Evolutionary conservation across 2,888 invertebrate genomes (phyloP), one percentile per base, ranked within the genome.

Genomic region (Leistus spinibarbis): DNA sequence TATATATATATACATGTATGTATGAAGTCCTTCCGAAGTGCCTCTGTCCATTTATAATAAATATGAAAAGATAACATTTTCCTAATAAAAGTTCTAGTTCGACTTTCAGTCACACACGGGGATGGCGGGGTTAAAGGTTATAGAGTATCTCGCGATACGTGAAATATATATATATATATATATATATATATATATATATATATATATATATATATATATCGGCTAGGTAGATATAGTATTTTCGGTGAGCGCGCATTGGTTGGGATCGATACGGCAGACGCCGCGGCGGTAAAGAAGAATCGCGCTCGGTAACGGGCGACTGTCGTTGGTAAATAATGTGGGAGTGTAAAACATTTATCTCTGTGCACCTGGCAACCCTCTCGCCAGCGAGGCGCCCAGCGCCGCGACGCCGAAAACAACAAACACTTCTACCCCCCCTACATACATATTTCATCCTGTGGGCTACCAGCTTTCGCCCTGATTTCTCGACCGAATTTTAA

Each of bases 291-390:
- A 40, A 40, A 40, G 40, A 40, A 40, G n/a, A n/a, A n/a, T n/a
- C n/a, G 7, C 40, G 40, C 13, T 10, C 40, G 40, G 56, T 13
- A 13, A 9, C n/a, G 20, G 27, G 24, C 24, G 17, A 27, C 69
- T 69, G 69, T 69, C 69, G 40, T 69, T 69, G 69, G 69, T 69
- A 69, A 69, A 69, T 69, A 69, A 69, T 69, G 69, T 69, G 69
- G 57, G 69, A 56, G 69, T 69, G 60, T 69, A 57, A 57, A 69
- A 69, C 60, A 69, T 69, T 69, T 69, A 69, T 69, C 69, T 69
- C 57, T 24, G 69, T 23, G 69, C 69, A 69, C 69, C 69, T 69
- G 69, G 24, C 57, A 69, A 10, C 16, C 57, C 63, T n/a, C 19
- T 10, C 63, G 63, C 22, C 63, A 19, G 22, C 19, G 22, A 16